Evolutionary conservation across 2,888 invertebrate genomes (phyloP), one percentile per base, ranked within the genome.

Genomic region (Oscheius sp.): DNA sequence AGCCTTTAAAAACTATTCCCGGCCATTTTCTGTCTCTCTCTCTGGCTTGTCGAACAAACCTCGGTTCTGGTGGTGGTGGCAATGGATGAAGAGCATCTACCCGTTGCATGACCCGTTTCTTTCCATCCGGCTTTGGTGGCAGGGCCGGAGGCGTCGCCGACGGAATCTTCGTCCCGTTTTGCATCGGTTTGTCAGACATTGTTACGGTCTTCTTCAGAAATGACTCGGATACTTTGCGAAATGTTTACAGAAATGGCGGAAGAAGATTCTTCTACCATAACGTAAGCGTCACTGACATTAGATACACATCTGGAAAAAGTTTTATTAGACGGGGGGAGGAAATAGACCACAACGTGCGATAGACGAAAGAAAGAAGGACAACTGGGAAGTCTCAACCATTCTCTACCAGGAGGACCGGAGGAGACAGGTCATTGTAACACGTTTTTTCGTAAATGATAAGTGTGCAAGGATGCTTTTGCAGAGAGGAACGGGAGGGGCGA

Each of bases 41-140:
- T 28, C 28, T 8, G n/a, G n/a, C n/a, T n/a, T n/a, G 5, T 47
- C 9, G 14, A 62, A 49, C 26, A 32, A n/a, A 63, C 63, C 12
- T 63, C 22, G 63, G 44, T 30, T 62, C 67, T 14, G 32, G 33
- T 12, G 59, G 36, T 17, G 67, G 67, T 14, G 32, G 33, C 9
- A 50, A 26, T 17, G 67, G 67, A 62, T 75, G 75, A 9, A 75
- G 72, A 36, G 69, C 75, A 68, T 75, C 75, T 49, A 75, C 75
- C 44, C 71, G 71, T 47, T 72, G 71, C 41, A 75, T 71, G 26
- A 54, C n/a, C 20, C 41, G 41, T 41, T 20, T 41, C 30, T 49
- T 49, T 28, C 41, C 44, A 28, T 65, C 65, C 20, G 51, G 41
- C 17, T 20, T 20, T 20, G 56, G 54, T 8, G 54, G 51, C 5